Evolutionary conservation across 35 echinoderm and acorn worm species (phyloP).

Genomic region (Chiridota heheva): DNA sequence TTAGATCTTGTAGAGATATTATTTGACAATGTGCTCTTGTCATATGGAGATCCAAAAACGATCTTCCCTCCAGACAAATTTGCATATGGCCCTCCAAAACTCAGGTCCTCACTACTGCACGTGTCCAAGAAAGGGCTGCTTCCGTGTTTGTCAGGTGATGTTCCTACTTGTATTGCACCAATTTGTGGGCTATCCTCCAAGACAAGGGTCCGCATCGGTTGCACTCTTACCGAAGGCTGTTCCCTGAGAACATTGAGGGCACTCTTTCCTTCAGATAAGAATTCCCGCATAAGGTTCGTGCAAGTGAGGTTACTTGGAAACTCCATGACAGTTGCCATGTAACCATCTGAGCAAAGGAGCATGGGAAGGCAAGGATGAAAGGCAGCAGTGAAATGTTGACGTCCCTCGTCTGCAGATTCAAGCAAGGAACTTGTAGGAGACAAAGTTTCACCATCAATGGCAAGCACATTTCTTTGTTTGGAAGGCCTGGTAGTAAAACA

Average conservation of each 20-base stretch:
- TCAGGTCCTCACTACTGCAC: constrained; percentile 33
- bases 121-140: constrained; percentile 44
- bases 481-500: no score
- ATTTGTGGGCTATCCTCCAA: not conserved
- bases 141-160: not conserved
- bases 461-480: not conserved
- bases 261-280: constrained; percentile 51
- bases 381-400: constrained; percentile 66
- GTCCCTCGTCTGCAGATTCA: constrained; percentile 45
- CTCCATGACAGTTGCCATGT: constrained; percentile 71
- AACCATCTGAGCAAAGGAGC: constrained; percentile 81
- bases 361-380: constrained; percentile 66
- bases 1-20: constrained; percentile 15
- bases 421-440: constrained; percentile 54
- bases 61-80: constrained; percentile 68
- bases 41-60: constrained; percentile 53
- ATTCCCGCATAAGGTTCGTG: constrained; percentile 50
- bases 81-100: constrained; percentile 49
- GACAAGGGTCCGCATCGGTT: constrained; percentile 21
- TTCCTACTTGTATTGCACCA: not conserved
- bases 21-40: not conserved
- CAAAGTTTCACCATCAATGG: not conserved
- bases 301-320: constrained; percentile 52
- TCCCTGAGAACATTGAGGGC: constrained; percentile 44
- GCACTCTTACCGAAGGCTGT: constrained; percentile 12